These are phyloP conservation scores for Galbula dea DNA, from an alignment of 2,113 vertebrate genomes.

Conservation along the genomic window DNA sequence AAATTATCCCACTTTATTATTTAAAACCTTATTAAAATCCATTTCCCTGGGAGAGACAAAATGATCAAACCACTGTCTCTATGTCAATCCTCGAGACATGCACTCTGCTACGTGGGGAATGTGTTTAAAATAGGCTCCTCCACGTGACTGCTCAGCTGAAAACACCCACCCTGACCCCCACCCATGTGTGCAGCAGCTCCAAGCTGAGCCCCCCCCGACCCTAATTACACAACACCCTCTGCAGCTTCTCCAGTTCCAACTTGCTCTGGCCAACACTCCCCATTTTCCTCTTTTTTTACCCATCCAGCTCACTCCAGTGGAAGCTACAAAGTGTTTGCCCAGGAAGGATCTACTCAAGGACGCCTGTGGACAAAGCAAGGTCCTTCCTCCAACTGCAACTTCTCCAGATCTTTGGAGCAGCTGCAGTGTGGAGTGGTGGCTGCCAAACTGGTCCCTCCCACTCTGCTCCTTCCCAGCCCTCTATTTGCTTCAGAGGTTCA, in stretches of 20 bases:
- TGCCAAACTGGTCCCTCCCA: not conserved
- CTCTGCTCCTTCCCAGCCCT: not conserved
- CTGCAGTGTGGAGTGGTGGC: not conserved
- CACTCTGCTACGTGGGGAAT: not conserved
- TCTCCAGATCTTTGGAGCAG: not conserved
- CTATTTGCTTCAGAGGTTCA: not conserved
- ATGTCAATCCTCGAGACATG: not conserved
- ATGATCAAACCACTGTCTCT: not conserved
- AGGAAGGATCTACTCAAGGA: not conserved
- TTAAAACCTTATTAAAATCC: slow-evolving; percentile 52
- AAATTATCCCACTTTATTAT: slow-evolving; percentile 59
- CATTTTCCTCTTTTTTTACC: not conserved
- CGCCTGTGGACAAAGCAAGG: fast-evolving
- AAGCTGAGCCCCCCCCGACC: not conserved
- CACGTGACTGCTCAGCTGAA: not conserved
- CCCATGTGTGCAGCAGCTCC: fast-evolving
- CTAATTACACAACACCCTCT: fast-evolving
- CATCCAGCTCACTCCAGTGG: not conserved
- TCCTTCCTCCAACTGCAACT: not conserved
- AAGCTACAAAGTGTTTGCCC: not conserved
- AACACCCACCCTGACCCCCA: not conserved
- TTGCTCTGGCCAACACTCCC: not conserved
- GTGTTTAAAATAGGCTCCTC: not conserved
- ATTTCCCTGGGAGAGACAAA: slow-evolving; percentile 30
- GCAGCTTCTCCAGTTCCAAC: not conserved